Conservation (phyloP, 37 sponge, comb jelly and placozoan species). For the Bolinopsis microptera region DNA sequence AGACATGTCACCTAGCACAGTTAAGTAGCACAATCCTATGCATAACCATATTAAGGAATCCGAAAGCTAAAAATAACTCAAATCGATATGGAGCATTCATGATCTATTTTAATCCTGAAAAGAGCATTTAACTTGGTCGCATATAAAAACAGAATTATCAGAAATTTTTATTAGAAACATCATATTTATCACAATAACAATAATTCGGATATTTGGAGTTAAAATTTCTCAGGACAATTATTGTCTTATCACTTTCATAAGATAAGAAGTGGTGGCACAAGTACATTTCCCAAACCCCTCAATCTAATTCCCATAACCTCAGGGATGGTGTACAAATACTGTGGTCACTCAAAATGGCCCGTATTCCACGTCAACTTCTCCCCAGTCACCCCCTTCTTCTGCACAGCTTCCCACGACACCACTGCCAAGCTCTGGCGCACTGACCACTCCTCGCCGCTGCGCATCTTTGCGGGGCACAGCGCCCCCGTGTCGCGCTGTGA, state of each 20-base stretch:
- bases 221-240: too few species aligned
- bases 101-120: too few species aligned
- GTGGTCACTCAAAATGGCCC: constrained; percentile 51
- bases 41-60: too few species aligned
- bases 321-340: constrained; percentile 32
- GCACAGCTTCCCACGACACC: constrained; percentile 47
- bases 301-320: neutral
- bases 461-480: constrained; percentile 24
- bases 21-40: neutral
- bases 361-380: constrained; percentile 60
- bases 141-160: too few species aligned
- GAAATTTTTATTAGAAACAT: too few species aligned
- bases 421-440: constrained; percentile 53
- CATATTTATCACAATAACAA: too few species aligned
- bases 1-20: neutral
- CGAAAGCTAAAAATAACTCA: neutral
- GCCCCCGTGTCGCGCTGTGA: constrained; percentile 26
- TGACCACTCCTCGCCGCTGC: neutral
- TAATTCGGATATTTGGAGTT: too few species aligned
- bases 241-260: too few species aligned
- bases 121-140: too few species aligned
- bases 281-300: too few species aligned
- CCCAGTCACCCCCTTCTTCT: constrained; percentile 43
- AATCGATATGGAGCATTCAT: too few species aligned
- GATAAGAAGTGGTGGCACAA: too few species aligned